Base-by-base conservation (phyloP, 2,888 invertebrate species). In the Latrodectus elegans region DNA sequence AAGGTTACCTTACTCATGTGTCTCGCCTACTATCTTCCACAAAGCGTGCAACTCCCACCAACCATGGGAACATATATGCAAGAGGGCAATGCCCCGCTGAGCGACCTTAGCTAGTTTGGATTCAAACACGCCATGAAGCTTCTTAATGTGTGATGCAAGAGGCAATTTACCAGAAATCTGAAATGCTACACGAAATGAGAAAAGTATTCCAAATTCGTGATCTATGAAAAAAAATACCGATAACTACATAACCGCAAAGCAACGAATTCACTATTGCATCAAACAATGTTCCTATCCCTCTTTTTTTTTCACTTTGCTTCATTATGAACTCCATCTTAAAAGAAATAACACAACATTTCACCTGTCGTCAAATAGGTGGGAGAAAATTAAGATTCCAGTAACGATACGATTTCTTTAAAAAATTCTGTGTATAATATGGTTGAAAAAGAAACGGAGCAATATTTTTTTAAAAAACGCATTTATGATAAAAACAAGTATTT, bases 41-140 rank as follows among this genome's bases (percentile, higher is more conserved):
- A 52, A 78, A 26, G 68, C 68, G 68, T 68, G 49, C 65, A 53
- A 60, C 60, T 51, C 53, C 68, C 75, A 70, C 70, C 26, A 26
- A 52, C 65, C 77, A 49, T 49, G 52, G 60, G 75, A 68, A 74
- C 67, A 81, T 68, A 38, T 52, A 55, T 22, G 52, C n/a, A 60
- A 60, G 71, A 71, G 82, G 75, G 82, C 82, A 83, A 55, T 83
- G 82, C 65, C 75, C 75, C 51, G 73, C 49, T 60, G 64, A 60
- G 65, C 60, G 75, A 83, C 75, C 82, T 83, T 76, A 49, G 51
- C 70, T 52, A 65, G 53, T 64, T 81, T 72, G 72, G 64, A 52
- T 68, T 55, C n/a, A 65, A 65, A 81, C 73, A 73, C 64, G 73
- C 73, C 73, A 64, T 76, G 64, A n/a, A 74, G 49, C 60, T 60